Evolutionary conservation across 2,888 invertebrate species (phyloP).

Genomic region (Dolomedes plantarius): DNA sequence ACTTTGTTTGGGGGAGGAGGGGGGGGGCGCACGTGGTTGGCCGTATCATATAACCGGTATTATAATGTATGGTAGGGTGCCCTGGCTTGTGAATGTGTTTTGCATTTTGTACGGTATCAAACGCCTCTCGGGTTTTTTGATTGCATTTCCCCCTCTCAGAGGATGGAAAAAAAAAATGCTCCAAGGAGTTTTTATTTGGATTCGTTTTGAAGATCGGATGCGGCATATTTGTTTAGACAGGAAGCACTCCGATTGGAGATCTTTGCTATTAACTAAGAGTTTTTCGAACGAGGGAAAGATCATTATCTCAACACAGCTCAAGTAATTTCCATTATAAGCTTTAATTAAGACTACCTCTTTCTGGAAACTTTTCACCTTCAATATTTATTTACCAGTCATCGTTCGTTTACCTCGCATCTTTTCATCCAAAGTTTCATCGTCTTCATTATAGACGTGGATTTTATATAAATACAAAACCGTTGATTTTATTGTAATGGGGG

Average conservation of each 20-base stretch:
- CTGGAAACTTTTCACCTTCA: too few species aligned
- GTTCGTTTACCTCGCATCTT: too few species aligned
- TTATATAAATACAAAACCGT: too few species aligned
- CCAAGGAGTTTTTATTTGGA: not conserved
- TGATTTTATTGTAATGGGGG: too few species aligned
- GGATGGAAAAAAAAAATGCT: not conserved
- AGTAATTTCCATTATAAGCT: too few species aligned
- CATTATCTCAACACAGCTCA: too few species aligned
- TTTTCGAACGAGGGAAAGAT: too few species aligned
- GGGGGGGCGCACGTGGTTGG: slow-evolving; percentile 52
- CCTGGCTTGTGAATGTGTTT: slow-evolving; percentile 46
- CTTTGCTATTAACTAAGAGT: not conserved
- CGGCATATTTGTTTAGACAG: not conserved
- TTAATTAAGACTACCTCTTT: too few species aligned
- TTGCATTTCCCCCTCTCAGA: not conserved
- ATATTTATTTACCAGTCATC: too few species aligned
- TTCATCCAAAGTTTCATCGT: too few species aligned
- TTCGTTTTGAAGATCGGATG: not conserved
- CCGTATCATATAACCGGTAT: slow-evolving; percentile 57
- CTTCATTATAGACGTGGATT: too few species aligned
- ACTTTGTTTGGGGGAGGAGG: slow-evolving; percentile 7
- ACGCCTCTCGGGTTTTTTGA: slow-evolving; percentile 9
- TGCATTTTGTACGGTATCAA: slow-evolving; percentile 67
- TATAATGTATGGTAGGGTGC: slow-evolving; percentile 51
- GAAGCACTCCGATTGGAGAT: not conserved